Base-by-base conservation (phyloP, 1,140 invertebrate species). In the Callitettix versicolor region DNA sequence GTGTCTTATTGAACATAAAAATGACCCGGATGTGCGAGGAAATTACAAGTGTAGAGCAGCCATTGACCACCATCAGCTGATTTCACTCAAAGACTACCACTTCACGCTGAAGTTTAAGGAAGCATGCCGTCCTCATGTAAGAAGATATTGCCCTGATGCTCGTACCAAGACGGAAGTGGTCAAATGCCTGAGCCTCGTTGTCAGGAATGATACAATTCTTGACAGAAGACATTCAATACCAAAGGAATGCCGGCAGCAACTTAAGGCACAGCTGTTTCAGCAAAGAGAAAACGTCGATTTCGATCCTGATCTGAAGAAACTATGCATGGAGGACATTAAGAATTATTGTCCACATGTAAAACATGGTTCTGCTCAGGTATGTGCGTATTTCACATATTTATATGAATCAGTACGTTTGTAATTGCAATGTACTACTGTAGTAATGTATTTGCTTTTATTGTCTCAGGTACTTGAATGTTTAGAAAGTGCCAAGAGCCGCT, bases 71-170 rank as follows among this genome's bases (percentile, higher is more conserved):
- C 86, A 89, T 65, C 88, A 93, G 72, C 73, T 95, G 41, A 88
- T 96, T 46, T 87, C 90, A 6, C 70, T 98, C 55, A 93, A 96
- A 69, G 91, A 95, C 73, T 96, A 93, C 68, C 84, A 84, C 65
- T 98, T 98, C 69, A 93, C 86, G 18, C 88, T 86, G 62, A 94
- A 93, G 68, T 98, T 99, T 68, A 96, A 96, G 72, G 82, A 93
- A 66, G 87, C 91, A 0, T 99, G 95, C 64, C 84, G 86, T 63
- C 76, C 78, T 9, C 82, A 89, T 71, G 93, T 95, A 1, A 74
- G 82, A 44, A 75, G 82, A 60, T 85, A 84, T 68, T 98, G 95
- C 71, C 76, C 78, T 6, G 73, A 75, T 59, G 69, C 70, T 57
- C 71, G 71, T 63, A 70, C 65, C 49, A 76, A 77, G 58, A 52